Percentiles rank a stretch among this genome's conserved stretches.
phyloP scores from a whole-genome alignment of 2,797 vertebrate species.

The Apodemus agrarius region DNA sequence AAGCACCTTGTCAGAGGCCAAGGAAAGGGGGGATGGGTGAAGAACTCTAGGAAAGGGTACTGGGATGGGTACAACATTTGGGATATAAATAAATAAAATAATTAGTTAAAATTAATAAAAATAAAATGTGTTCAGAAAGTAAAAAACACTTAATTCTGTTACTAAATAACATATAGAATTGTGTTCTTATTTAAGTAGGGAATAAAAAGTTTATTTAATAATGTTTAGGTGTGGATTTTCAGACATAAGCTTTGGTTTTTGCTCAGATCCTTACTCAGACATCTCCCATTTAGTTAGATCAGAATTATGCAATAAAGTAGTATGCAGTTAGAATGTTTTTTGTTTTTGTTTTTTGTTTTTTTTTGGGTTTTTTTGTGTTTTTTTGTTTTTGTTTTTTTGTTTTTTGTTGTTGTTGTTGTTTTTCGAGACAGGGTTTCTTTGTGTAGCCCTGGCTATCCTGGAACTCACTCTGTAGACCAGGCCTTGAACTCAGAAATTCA shows the following conservation, averaged over 20 bases:
- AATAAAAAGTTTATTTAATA: neutral
- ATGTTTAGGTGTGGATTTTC: neutral
- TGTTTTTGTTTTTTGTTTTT: no score
- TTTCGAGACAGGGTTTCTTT: no score
- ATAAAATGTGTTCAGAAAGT: neutral
- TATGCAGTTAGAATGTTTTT: conserved; percentile 65
- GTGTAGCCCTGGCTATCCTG: no score
- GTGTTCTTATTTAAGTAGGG: neutral
- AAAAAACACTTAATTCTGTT: neutral
- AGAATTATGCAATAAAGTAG: conserved; percentile 58
- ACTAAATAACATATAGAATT: neutral
- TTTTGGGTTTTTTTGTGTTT: no score
- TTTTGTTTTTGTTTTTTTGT: no score
- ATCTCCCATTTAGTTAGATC: neutral
- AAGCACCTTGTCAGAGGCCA: neutral
- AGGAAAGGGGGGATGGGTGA: neutral
- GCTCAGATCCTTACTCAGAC: conserved; percentile 63
- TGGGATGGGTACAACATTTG: neutral
- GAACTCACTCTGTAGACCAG: no score
- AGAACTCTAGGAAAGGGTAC: neutral
- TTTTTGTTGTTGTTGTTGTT: no score
- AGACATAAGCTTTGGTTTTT: neutral
- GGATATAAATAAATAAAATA: neutral
- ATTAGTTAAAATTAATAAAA: neutral
- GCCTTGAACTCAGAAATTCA: no score